Base-by-base conservation (phyloP, 2,113 vertebrate species). In the Cynoglossus semilaevis region DNA sequence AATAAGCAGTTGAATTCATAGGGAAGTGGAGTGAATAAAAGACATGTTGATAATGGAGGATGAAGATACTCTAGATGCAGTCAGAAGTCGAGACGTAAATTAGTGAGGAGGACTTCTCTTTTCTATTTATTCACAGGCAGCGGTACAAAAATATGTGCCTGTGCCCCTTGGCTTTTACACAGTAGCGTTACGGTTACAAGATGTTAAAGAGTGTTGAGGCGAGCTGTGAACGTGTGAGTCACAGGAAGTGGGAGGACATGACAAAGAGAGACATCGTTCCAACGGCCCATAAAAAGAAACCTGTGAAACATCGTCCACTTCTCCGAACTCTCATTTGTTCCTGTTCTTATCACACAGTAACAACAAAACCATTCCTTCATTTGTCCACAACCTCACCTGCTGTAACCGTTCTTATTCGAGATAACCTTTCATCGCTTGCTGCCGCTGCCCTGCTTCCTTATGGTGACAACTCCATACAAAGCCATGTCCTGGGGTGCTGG, bases 211-310 rank as follows among this genome's bases (percentile, higher is more conserved):
- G 81, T 81, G 84, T 77, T 80, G 83, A 63, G 76, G 70, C 52
- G 74, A 87, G 72, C 84, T 85, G 87, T 83, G 83, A 85, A 81
- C 61, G 77, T 76, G 81, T 81, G 79, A 84, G 78, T 87, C 74
- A 76, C 59, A 71, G 52, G 60, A 78, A 65, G 72, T 72, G 72
- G 71, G 80, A 83, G 76, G 69, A 72, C 69, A 45, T 58, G 42
- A 56, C 61, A 54, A 19, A 67, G 63, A 63, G 49, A 76, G 73
- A 77, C 74, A 74, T 80, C 45, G 56, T 74, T 83, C 67, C 72
- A 16, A 12, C 58, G 59, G 80, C 69, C 59, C 51, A 57, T 51
- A 66, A 76, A 76, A 76, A 64, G 42, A 65, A 52, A 17, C 45
- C 36, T 19, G 35, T 48, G 22, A 79, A 78, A 78, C 76, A 70